Evolutionary conservation across 1,140 invertebrate genomes (phyloP), one percentile per base, ranked within the genome.

Genomic region (Anoplolepis gracilipes): DNA sequence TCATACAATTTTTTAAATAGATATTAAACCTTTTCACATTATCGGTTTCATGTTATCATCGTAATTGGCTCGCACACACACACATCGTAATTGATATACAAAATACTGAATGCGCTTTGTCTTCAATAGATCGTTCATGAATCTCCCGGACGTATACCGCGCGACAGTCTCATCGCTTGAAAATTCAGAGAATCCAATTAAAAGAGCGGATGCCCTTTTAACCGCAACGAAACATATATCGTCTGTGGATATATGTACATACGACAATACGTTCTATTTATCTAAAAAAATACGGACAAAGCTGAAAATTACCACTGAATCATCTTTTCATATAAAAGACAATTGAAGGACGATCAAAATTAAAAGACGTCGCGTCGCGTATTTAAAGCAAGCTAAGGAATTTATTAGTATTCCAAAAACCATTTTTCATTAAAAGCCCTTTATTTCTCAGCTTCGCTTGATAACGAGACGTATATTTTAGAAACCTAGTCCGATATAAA

Each of bases 141-240:
- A 69, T 69, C 13, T 42, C 22, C 16, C 28, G 61, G 22, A 53
- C 16, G 30, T 36, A 8, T 28, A 1, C 16, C 16, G n/a, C 22
- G 33, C 22, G 33, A 79, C 69, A 90, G 90, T 91, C 88, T 84
- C 85, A 82, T 89, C 33, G 46, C 87, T 89, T 90, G 78, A 90
- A 91, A 90, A 90, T 89, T 87, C 87, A 90, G 87, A 86, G 77
- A 79, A 67, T 67, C 42, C 62, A 67, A 79, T 79, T 69, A 69
- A 67, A 79, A 53, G 42, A 69, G 36, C 76, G 62, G 76, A 79
- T 79, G 62, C 30, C 42, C 76, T 30, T 79, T 79, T 67, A 55
- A 79, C 76, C 86, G 65, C 91, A 88, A 87, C 30, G 57, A 76
- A 53, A 61, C 55, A 25, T 62, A 19, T 42, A 76, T 61, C 73